phyloP scores from a whole-genome alignment of 2,888 invertebrate species.

The Volucella bombylans region DNA sequence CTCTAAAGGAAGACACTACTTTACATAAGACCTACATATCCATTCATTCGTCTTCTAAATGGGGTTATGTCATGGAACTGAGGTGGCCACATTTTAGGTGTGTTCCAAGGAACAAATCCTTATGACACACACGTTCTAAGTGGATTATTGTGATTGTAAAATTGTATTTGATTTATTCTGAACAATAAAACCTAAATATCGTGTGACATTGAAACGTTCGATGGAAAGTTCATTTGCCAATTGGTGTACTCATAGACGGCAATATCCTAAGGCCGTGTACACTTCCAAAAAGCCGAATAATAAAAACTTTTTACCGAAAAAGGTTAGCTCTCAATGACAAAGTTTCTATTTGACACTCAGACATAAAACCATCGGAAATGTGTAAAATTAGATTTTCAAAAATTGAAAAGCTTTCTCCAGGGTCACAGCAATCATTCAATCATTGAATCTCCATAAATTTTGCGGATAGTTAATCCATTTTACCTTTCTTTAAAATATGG shows the following conservation, averaged over 20 bases:
- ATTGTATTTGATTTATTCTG: constrained; percentile 21
- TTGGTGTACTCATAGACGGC: not conserved
- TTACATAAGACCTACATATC: not conserved
- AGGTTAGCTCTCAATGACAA: constrained; percentile 2
- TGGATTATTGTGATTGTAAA: constrained; percentile 41
- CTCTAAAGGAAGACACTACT: not conserved
- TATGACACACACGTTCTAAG: not conserved
- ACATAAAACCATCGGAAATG: constrained; percentile 1
- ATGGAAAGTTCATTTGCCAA: constrained; percentile 12
- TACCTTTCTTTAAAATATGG: too few species aligned
- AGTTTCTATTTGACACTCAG: not conserved
- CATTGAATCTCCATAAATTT: too few species aligned
- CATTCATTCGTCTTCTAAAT: not conserved
- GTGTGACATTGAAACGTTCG: constrained; percentile 13
- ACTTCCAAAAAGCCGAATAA: not conserved
- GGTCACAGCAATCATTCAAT: too few species aligned
- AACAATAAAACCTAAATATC: constrained; percentile 9
- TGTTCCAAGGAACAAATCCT: not conserved
- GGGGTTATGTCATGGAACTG: not conserved
- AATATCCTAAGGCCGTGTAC: not conserved
- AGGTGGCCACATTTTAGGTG: not conserved
- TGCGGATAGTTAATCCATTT: too few species aligned
- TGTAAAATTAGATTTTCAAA: constrained; percentile 19
- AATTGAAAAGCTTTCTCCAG: constrained; percentile 6
- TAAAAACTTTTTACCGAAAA: constrained; percentile 7